Evolutionary conservation across 30 jellyfish, hydroid and myxozoan species (phyloP).

Genomic region (Hydra vulgaris): DNA sequence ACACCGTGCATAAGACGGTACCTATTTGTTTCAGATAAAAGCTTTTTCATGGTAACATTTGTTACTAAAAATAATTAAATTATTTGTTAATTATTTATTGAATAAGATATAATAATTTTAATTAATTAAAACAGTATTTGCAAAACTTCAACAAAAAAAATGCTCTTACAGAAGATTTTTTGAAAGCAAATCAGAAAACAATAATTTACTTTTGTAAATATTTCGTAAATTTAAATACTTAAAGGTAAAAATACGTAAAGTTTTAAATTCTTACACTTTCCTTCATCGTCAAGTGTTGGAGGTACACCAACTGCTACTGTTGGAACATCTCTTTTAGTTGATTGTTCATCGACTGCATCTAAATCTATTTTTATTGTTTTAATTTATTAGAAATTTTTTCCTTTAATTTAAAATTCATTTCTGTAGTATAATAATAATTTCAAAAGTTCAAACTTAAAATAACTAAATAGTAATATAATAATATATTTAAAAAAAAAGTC

Average conservation of each 20-base stretch:
- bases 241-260: not conserved
- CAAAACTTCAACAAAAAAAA: too few species aligned
- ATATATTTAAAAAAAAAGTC: too few species aligned
- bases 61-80: conserved; percentile 31
- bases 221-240: not conserved
- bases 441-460: too few species aligned
- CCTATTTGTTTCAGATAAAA: conserved; percentile 82
- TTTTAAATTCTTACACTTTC: conserved; percentile 2
- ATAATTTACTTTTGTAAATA: not conserved
- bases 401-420: too few species aligned
- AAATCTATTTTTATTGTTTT: not conserved
- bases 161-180: not conserved
- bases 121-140: too few species aligned
- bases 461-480: too few species aligned
- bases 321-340: not conserved
- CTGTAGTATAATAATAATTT: too few species aligned
- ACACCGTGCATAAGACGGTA: conserved; percentile 93
- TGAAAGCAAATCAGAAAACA: not conserved
- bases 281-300: conserved; percentile 16
- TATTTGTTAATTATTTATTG: not conserved
- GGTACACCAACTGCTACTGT: conserved; percentile 6
- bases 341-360: not conserved
- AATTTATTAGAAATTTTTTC: too few species aligned
- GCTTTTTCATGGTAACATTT: conserved; percentile 53
- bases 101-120: not conserved